Percentiles rank a stretch among this genome's conserved stretches.
phyloP scores from a whole-genome alignment of 1,140 invertebrate species.

The Lutraria rhynchaena region DNA sequence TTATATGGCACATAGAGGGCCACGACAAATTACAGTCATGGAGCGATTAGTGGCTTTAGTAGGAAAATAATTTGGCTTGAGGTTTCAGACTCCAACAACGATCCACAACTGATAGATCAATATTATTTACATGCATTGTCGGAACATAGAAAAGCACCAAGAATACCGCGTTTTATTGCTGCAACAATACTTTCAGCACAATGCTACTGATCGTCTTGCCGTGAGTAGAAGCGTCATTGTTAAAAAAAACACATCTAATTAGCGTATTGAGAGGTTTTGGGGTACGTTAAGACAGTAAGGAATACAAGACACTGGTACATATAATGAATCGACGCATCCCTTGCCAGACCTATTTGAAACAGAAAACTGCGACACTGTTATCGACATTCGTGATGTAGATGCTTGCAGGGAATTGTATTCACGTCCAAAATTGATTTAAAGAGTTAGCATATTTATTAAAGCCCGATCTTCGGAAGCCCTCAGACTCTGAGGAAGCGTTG shows the following conservation, averaged over 20 bases:
- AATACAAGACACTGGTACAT: too few species aligned
- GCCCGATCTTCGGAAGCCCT: too few species aligned
- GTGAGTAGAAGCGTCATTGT: conserved; percentile 32
- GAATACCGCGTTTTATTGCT: conserved; percentile 4
- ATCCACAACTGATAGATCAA: conserved; percentile 21
- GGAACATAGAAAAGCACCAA: neutral
- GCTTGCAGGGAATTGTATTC: too few species aligned
- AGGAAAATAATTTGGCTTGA: conserved; percentile 31
- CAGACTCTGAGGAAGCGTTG: too few species aligned
- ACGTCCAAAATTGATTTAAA: too few species aligned
- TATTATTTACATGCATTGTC: neutral
- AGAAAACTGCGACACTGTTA: too few species aligned
- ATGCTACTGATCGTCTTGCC: conserved; percentile 25
- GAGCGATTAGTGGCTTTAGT: neutral
- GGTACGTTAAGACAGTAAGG: conserved; percentile 32
- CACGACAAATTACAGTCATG: conserved; percentile 29
- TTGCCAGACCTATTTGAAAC: too few species aligned
- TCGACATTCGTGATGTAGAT: too few species aligned
- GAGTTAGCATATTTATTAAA: too few species aligned
- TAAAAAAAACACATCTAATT: conserved; percentile 36
- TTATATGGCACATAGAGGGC: conserved; percentile 32
- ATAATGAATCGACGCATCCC: too few species aligned
- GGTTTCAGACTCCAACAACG: conserved; percentile 58
- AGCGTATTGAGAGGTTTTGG: conserved; percentile 34
- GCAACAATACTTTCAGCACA: conserved; percentile 16